phyloP scores from a whole-genome alignment of 2,888 invertebrate species.

The Sminthurides aquaticus region DNA sequence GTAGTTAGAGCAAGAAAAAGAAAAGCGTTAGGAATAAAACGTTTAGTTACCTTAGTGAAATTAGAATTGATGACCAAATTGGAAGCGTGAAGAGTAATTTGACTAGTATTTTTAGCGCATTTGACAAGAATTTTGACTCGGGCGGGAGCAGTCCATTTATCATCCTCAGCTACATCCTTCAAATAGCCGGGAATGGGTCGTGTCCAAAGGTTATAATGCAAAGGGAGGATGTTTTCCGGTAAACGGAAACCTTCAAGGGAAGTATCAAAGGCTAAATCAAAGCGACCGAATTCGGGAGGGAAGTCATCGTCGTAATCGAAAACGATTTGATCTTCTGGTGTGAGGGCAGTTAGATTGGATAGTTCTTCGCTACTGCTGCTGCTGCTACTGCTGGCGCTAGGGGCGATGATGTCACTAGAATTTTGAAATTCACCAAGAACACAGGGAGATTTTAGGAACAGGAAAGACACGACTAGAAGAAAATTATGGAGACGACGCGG shows the following conservation, averaged over 20 bases:
- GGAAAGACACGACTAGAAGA: too few species aligned
- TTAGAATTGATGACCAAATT: conserved; percentile 24
- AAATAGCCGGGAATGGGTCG: conserved; percentile 28
- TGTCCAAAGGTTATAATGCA: conserved; percentile 26
- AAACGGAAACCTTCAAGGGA: conserved; percentile 21
- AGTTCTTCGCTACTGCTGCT: background rate
- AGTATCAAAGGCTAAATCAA: background rate
- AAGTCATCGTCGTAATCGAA: background rate
- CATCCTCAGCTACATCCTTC: background rate
- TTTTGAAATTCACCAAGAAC: too few species aligned
- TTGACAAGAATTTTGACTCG: conserved; percentile 28
- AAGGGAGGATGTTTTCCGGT: conserved; percentile 25
- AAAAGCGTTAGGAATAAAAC: background rate
- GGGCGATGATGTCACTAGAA: too few species aligned
- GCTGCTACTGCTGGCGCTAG: background rate
- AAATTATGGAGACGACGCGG: too few species aligned
- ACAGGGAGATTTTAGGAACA: too few species aligned
- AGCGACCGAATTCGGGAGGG: background rate
- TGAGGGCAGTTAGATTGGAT: background rate
- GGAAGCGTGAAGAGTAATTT: conserved; percentile 29
- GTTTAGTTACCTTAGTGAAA: conserved; percentile 9
- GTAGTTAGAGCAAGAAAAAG: too few species aligned
- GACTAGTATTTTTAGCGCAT: conserved; percentile 24
- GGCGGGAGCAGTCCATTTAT: conserved; percentile 31
- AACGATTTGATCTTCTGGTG: background rate